Evolutionary conservation across 2,888 invertebrate genomes (phyloP).

Genomic region (Hetaerina titia): DNA sequence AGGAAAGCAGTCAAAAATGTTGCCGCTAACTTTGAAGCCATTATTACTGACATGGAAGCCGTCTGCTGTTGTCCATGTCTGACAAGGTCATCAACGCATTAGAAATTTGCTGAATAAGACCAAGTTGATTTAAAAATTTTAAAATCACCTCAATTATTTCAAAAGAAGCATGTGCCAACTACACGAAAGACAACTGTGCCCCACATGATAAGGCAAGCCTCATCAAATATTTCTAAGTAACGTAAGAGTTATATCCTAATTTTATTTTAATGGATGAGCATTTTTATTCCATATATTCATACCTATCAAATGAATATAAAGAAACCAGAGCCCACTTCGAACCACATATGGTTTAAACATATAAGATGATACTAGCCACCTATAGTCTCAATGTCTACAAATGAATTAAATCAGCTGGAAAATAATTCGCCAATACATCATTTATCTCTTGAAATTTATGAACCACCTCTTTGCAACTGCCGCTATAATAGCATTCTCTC

Average conservation of each 20-base stretch:
- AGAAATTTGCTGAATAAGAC: no score
- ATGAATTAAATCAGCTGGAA: background rate
- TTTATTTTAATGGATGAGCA: background rate
- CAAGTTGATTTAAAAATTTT: no score
- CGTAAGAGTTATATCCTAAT: background rate
- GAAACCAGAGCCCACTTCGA: background rate
- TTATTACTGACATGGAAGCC: no score
- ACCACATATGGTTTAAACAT: background rate
- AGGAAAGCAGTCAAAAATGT: no score
- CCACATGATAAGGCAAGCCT: no score
- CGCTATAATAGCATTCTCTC: background rate
- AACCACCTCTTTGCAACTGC: background rate
- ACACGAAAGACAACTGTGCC: no score
- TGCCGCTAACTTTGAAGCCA: no score
- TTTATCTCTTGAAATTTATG: background rate
- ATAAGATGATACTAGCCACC: background rate
- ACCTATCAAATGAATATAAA: background rate
- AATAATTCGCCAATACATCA: background rate
- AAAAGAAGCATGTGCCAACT: no score
- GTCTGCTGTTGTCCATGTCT: no score
- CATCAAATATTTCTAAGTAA: no score
- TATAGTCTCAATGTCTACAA: background rate
- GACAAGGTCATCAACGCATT: no score
- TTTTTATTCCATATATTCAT: background rate
- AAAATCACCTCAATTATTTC: no score